Base-by-base conservation (phyloP, 2,797 vertebrate genomes). In the Anisognathus igniventris region DNA sequence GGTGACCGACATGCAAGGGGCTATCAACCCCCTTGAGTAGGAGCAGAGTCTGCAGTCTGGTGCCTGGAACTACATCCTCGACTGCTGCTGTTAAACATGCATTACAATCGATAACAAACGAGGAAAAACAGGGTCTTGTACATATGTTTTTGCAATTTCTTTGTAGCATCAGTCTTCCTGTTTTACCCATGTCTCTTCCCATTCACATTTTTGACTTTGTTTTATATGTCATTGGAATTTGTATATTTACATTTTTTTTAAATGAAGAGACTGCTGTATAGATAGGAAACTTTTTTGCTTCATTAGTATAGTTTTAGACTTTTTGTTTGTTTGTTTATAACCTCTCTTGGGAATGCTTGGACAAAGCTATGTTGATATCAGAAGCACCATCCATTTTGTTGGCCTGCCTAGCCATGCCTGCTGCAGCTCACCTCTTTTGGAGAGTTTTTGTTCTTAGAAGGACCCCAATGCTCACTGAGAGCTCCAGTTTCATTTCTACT, bases 91-190 rank as follows among this genome's bases (percentile, higher is more conserved):
- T 98, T 97, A 97, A 97, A 98, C 98, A 98, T 96, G 97, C 98
- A 98, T 98, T 96, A 98, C 96, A 97, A 98, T 98, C 97, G 96
- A 95, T 98, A 97, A 97, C 97, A 98, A 96, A 98, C 96, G 98
- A 99, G 98, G 99, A 99, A 99, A 98, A 99, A 99, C 99, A 99
- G 99, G 99, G 99, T 99, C 98, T 99, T 99, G 99, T 99, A 99
- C 98, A 99, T 99, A 99, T 90, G 97, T 98, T 98, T 98, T 98
- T 98, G 98, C 97, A 98, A 98, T 99, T 99, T 99, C 97, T 99
- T 99, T 99, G 99, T 99, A 99, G 98, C 99, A 99, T 99, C 98
- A 98, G 98, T 99, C 98, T 99, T 99, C 98, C 98, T 98, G 98
- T 99, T 98, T 98, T 97, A 98, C 96, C 98, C 98, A 98, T 98